Evolutionary conservation across 2,888 invertebrate species (phyloP).

Genomic region (Agrochola lychnidis): DNA sequence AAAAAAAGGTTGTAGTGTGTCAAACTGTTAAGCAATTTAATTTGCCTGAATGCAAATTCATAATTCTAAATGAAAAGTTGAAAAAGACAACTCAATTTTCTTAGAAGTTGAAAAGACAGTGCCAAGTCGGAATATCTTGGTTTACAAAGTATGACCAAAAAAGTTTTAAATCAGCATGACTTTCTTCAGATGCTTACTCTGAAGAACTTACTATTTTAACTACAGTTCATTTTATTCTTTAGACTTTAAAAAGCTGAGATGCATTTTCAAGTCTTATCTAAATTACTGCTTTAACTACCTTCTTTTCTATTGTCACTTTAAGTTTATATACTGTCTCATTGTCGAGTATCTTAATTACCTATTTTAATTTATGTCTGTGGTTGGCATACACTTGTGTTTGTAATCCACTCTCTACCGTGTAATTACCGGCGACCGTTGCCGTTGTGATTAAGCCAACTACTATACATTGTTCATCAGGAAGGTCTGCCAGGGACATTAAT

Average conservation of each 20-base stretch:
- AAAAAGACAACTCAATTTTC: not conserved
- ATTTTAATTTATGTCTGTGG: conserved; percentile 38
- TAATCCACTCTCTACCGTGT: conserved; percentile 32
- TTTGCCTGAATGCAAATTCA: not conserved
- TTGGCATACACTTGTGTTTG: conserved; percentile 32
- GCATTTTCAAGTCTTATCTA: conserved; percentile 11
- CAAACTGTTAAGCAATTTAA: too few species aligned
- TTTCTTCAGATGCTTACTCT: conserved; percentile 3
- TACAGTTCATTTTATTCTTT: conserved; percentile 22
- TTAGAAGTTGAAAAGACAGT: not conserved
- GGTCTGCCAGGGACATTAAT: conserved; percentile 39
- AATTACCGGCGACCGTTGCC: conserved; percentile 44
- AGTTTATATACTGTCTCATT: conserved; percentile 13
- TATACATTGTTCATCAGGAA: conserved; percentile 48
- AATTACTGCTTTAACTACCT: not conserved
- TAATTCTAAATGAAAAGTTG: conserved; percentile 14
- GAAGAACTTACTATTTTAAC: conserved; percentile 18
- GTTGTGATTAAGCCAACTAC: conserved; percentile 52
- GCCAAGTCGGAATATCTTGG: not conserved
- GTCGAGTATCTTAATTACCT: conserved; percentile 39
- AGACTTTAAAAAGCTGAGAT: not conserved
- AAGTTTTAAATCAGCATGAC: conserved; percentile 1
- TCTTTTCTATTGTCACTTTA: conserved; percentile 12
- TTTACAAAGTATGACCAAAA: conserved; percentile 9
- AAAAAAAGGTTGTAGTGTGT: not conserved